A percentile compares a stretch with the other conserved stretches of the same genome.
Evolutionary conservation across 2,113 vertebrate genomes (phyloP).

Genomic region (Eupsittula cactorum): DNA sequence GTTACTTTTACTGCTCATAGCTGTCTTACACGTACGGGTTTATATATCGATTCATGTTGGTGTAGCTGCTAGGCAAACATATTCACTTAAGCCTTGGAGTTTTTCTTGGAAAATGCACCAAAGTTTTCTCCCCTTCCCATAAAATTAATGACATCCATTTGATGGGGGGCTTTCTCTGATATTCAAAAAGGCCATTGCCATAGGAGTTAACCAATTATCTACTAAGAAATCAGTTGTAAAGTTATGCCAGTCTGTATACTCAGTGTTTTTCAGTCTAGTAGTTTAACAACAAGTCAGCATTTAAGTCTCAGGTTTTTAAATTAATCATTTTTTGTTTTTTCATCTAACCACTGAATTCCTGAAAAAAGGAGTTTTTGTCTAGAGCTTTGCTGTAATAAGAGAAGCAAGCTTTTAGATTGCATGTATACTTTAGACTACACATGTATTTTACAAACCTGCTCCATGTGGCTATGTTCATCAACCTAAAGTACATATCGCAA

Average conservation of each 20-base stretch:
- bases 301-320: conserved; percentile 23
- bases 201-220: background rate
- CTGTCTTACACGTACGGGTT: conserved; percentile 43
- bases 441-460: background rate
- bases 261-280: conserved; percentile 6
- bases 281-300: background rate
- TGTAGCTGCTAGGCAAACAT: conserved; percentile 22
- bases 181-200: background rate
- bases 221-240: conserved; percentile 39
- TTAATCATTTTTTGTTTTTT: conserved; percentile 30
- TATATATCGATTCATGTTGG: conserved; percentile 17
- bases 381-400: background rate
- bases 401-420: background rate
- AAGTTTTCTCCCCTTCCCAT: background rate
- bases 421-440: background rate
- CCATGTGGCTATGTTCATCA: conserved; percentile 25
- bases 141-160: conserved; percentile 26
- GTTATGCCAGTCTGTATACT: background rate
- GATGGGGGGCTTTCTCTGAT: conserved; percentile 26
- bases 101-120: conserved; percentile 61
- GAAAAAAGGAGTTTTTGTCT: conserved; percentile 2
- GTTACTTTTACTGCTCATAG: conserved; percentile 58
- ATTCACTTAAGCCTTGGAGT: conserved; percentile 12
- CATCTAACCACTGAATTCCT: background rate
- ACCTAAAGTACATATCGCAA: background rate